A percentile compares a stretch with the other conserved stretches of the same genome.
These are phyloP conservation scores for Amblyraja radiata DNA, from an alignment of 2,797 vertebrate genomes.

Conservation along the genomic window DNA sequence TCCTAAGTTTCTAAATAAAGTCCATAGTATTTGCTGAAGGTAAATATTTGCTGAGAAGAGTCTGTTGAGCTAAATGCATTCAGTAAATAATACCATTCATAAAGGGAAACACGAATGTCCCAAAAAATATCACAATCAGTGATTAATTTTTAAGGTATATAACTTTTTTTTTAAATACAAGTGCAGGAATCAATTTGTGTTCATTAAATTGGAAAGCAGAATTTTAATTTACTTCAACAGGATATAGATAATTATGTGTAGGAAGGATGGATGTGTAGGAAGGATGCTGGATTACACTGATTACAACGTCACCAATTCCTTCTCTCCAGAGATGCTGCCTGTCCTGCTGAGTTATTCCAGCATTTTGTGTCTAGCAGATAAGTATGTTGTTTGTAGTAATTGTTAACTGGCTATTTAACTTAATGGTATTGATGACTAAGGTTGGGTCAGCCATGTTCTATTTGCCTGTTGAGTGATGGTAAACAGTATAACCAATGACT, in stretches of 20 bases:
- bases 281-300: too few species aligned
- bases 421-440: too few species aligned
- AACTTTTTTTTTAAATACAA: background rate
- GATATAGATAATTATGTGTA: background rate
- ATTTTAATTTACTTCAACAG: background rate
- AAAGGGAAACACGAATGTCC: background rate
- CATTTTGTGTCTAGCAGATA: too few species aligned
- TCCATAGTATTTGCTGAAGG: constrained; percentile 4
- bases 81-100: background rate
- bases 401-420: too few species aligned
- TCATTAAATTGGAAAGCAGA: background rate
- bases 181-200: background rate
- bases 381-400: too few species aligned
- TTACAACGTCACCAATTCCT: too few species aligned
- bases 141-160: background rate
- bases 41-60: background rate
- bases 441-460: too few species aligned
- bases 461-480: too few species aligned
- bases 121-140: background rate
- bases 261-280: too few species aligned
- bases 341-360: too few species aligned
- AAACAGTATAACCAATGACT: too few species aligned
- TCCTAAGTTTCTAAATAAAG: background rate
- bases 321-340: too few species aligned
- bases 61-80: background rate